phyloP scores from a whole-genome alignment of 2,113 vertebrate species.

The Gambusia holbrooki region DNA sequence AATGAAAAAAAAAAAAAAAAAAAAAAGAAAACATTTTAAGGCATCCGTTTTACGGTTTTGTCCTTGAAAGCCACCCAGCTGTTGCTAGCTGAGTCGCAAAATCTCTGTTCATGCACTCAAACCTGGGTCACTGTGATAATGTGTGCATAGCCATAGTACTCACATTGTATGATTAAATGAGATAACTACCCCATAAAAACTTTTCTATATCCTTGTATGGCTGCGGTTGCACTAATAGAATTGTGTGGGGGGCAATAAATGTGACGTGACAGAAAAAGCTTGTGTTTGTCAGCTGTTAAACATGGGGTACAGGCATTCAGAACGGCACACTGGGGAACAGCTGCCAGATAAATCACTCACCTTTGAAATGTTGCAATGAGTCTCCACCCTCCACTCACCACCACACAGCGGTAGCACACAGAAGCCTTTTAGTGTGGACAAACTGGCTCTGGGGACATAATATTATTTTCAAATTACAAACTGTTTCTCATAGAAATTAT shows the following conservation, averaged over 20 bases:
- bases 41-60: constrained; percentile 27
- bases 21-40: constrained; percentile 1
- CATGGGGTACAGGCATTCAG: constrained; percentile 53
- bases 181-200: constrained; percentile 68
- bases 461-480: neutral
- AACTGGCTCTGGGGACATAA: constrained; percentile 42
- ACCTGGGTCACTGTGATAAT: neutral
- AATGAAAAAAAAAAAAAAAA: neutral
- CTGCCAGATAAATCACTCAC: constrained; percentile 80
- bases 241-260: constrained; percentile 67
- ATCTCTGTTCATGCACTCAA: neutral
- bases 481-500: neutral
- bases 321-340: constrained; percentile 65
- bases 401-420: constrained; percentile 43
- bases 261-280: constrained; percentile 69
- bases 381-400: constrained; percentile 35
- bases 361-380: constrained; percentile 66
- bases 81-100: neutral
- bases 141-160: constrained; percentile 22
- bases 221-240: constrained; percentile 71
- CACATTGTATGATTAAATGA: constrained; percentile 51
- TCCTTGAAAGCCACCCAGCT: constrained; percentile 35
- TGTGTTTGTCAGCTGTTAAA: constrained; percentile 77
- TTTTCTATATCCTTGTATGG: constrained; percentile 58
- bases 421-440: constrained; percentile 27